These are phyloP conservation scores for Gastracanthus pulcherrimus DNA, from an alignment of 2,888 invertebrate species.

Conservation along the genomic window DNA sequence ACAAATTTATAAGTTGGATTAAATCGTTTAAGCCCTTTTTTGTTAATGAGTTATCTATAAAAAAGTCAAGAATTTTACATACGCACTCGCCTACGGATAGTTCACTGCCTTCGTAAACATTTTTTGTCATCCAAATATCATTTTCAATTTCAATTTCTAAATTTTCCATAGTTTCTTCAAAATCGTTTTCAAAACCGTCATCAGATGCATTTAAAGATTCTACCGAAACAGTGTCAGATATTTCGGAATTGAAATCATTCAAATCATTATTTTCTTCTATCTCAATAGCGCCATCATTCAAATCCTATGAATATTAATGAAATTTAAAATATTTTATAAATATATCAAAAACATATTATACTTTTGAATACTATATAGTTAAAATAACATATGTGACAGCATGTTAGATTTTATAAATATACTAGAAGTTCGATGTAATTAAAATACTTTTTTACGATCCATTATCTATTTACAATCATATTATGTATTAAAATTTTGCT, in stretches of 20 bases:
- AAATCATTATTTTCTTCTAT: neutral
- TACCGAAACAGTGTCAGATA: neutral
- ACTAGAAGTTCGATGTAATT: too few relatives aligned
- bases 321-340: too few relatives aligned
- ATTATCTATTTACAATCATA: too few relatives aligned
- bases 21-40: constrained; percentile 18
- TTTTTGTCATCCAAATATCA: neutral
- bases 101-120: neutral
- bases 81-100: constrained; percentile 25
- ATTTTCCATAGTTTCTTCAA: too few relatives aligned
- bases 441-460: too few relatives aligned
- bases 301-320: neutral
- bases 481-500: too few relatives aligned
- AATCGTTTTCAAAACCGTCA: neutral
- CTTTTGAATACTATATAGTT: too few relatives aligned
- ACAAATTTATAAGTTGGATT: neutral
- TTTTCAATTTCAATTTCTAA: neutral
- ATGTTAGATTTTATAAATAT: too few relatives aligned
- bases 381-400: too few relatives aligned
- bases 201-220: neutral
- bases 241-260: neutral
- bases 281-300: neutral
- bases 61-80: constrained; percentile 13
- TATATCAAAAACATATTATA: too few relatives aligned
- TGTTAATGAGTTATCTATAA: constrained; percentile 12